A percentile compares a stretch with the other conserved stretches of the same genome.
phyloP scores from a whole-genome alignment of 2,797 vertebrate species.

The Oceanodroma leucorhoa region DNA sequence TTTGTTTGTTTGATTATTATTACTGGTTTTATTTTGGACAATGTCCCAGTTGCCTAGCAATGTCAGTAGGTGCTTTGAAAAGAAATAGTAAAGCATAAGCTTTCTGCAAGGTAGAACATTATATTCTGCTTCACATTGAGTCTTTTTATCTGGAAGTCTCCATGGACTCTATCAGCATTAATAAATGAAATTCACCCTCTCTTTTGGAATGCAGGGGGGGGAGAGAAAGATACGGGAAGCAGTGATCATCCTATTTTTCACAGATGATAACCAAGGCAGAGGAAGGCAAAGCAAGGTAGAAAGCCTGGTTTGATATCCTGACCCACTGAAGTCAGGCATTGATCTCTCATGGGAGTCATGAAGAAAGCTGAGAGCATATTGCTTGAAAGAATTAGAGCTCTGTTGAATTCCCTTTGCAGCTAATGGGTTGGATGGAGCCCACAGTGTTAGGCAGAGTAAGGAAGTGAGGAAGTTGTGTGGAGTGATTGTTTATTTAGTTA shows the following conservation, averaged over 20 bases:
- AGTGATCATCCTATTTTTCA: background rate
- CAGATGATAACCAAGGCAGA: background rate
- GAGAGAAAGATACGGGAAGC: background rate
- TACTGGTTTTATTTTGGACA: background rate
- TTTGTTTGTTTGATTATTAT: background rate
- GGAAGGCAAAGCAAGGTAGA: background rate
- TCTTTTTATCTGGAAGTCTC: background rate
- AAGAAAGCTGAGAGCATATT: background rate
- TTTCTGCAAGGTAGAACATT: background rate
- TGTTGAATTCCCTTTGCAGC: background rate
- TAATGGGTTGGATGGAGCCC: background rate
- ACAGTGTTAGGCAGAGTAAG: background rate
- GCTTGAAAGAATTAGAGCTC: background rate
- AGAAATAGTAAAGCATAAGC: background rate
- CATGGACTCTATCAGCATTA: background rate
- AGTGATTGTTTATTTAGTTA: background rate
- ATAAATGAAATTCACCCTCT: background rate
- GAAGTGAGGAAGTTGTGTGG: background rate
- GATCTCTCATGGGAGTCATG: background rate
- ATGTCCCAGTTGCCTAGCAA: background rate
- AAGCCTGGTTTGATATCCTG: background rate
- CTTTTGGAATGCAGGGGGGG: background rate
- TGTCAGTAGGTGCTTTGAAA: slow-evolving; percentile 1
- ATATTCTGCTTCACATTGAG: background rate
- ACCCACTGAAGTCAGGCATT: background rate